Conservation (phyloP, 35 echinoderm and acorn worm genomes). For the Lytechinus variegatus region DNA sequence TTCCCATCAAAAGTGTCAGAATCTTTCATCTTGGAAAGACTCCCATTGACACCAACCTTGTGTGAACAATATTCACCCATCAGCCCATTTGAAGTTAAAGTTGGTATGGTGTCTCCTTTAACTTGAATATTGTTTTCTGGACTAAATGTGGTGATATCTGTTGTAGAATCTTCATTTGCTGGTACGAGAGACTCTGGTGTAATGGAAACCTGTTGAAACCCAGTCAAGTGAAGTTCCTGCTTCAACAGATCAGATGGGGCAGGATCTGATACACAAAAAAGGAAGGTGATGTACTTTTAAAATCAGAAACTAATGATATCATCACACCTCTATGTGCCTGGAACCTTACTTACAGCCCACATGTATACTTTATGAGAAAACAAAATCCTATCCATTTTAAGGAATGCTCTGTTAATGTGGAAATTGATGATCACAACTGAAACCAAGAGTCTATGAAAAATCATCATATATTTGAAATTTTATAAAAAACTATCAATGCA, state of each 20-base stretch:
- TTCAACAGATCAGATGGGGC: slow-evolving; percentile 72
- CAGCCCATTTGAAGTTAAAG: neutral
- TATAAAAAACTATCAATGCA: too few relatives aligned
- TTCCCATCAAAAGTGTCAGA: neutral
- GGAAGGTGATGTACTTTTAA: neutral
- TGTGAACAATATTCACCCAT: neutral
- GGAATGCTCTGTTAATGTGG: neutral
- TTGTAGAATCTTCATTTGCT: neutral
- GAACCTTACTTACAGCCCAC: neutral
- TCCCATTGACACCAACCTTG: neutral
- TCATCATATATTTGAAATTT: too few relatives aligned
- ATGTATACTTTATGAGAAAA: neutral
- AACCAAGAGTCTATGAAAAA: too few relatives aligned
- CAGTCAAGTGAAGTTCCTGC: neutral
- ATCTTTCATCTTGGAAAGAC: neutral
- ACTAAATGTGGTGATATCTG: neutral
- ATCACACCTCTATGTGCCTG: neutral
- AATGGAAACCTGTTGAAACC: neutral
- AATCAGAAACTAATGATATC: neutral
- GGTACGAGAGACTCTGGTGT: neutral
- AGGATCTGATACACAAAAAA: slow-evolving; percentile 52
- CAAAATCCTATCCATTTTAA: neutral
- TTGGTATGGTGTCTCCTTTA: neutral
- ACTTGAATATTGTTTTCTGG: neutral
- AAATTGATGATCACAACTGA: neutral